These are phyloP conservation scores for Callaeas wilsoni DNA, from an alignment of 2,113 vertebrate genomes.

Conservation along the genomic window DNA sequence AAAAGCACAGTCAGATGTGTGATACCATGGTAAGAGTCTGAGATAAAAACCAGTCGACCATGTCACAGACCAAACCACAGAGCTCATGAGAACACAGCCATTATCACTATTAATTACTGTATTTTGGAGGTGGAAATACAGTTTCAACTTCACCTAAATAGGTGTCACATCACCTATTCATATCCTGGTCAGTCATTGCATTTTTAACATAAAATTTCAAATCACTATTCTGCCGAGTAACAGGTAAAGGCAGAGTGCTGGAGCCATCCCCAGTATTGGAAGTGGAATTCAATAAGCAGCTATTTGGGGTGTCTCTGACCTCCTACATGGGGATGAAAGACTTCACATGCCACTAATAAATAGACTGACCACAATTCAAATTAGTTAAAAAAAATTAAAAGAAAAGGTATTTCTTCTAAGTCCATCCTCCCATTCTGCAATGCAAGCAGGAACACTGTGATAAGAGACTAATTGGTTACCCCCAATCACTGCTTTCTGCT, in stretches of 20 bases:
- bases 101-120: neutral
- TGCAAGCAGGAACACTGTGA: rapidly evolving
- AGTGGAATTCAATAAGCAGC: neutral
- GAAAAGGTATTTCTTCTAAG: neutral
- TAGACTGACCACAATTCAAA: neutral
- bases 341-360: neutral
- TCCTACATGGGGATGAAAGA: neutral
- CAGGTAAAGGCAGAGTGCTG: neutral
- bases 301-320: neutral
- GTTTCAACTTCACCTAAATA: neutral
- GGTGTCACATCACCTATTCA: neutral
- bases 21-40: neutral
- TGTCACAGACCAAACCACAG: neutral
- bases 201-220: neutral
- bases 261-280: neutral
- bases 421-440: neutral
- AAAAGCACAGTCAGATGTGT: neutral
- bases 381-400: neutral
- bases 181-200: neutral
- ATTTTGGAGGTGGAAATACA: neutral
- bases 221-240: neutral
- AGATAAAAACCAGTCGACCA: neutral
- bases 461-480: neutral
- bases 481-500: neutral
- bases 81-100: neutral